phyloP scores from a whole-genome alignment of 2,888 invertebrate genomes.

The Cyclophora albipunctata region DNA sequence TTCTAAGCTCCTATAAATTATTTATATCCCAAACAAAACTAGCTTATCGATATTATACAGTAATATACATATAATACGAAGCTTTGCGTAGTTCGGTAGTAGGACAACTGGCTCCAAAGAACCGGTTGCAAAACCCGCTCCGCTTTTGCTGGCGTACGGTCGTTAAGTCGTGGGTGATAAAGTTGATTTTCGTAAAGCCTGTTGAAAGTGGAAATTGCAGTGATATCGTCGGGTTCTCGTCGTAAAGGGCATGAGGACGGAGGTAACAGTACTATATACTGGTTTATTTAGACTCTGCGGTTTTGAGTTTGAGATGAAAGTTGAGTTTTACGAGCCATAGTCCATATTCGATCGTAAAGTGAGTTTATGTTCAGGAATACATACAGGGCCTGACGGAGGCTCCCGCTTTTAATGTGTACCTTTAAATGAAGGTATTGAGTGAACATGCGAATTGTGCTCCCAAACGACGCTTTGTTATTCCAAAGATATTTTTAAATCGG shows the following conservation, averaged over 20 bases:
- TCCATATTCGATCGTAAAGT: slow-evolving; percentile 20
- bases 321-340: slow-evolving; percentile 19
- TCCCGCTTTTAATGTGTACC: slow-evolving; percentile 2
- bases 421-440: slow-evolving; percentile 2
- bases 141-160: slow-evolving; percentile 12
- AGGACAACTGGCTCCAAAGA: slow-evolving; percentile 34
- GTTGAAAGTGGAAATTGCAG: slow-evolving; percentile 9
- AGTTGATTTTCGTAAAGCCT: slow-evolving; percentile 10
- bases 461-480: too few species aligned
- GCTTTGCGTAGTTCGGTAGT: slow-evolving; percentile 48
- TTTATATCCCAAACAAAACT: slow-evolving; percentile 27
- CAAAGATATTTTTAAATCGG: neutral
- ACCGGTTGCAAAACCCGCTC: slow-evolving; percentile 34
- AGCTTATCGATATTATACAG: slow-evolving; percentile 30
- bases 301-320: slow-evolving; percentile 38
- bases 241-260: slow-evolving; percentile 47
- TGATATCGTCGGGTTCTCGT: slow-evolving; percentile 18
- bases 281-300: slow-evolving; percentile 39
- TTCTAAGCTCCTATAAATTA: slow-evolving; percentile 22
- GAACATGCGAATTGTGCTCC: slow-evolving; percentile 4
- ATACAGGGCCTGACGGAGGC: slow-evolving; percentile 16
- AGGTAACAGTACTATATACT: slow-evolving; percentile 35
- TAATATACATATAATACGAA: slow-evolving; percentile 28
- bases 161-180: slow-evolving; percentile 11
- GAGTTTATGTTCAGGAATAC: slow-evolving; percentile 15